Percentiles rank a stretch among this genome's conserved stretches.
Conservation (phyloP, 2,113 vertebrate genomes). For the Carassius carassius region DNA sequence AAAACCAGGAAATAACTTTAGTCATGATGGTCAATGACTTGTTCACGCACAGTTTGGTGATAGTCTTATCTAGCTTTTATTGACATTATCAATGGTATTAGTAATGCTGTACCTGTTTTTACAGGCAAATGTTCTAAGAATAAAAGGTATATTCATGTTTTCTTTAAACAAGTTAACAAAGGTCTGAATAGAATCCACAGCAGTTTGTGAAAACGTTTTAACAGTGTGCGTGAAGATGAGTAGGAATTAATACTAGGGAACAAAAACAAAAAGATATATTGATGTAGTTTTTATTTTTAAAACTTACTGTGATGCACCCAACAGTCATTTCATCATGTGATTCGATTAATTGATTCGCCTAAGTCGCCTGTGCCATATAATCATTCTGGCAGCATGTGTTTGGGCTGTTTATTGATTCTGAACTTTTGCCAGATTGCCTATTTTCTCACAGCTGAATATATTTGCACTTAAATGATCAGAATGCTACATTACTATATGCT, state of each 20-base stretch:
- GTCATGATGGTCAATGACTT: background rate
- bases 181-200: background rate
- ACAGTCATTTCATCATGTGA: background rate
- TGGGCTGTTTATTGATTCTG: conserved; percentile 38
- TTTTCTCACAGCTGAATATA: conserved; percentile 45
- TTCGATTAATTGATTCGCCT: conserved; percentile 7
- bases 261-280: background rate
- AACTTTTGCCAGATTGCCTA: conserved; percentile 21
- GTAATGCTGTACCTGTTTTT: too few species aligned
- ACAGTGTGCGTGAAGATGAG: background rate
- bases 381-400: conserved; percentile 17
- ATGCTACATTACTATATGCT: conserved; percentile 28
- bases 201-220: background rate
- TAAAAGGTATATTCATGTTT: too few species aligned
- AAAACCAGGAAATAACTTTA: background rate
- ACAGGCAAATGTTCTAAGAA: too few species aligned
- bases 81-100: too few species aligned
- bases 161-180: background rate
- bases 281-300: background rate
- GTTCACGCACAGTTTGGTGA: background rate
- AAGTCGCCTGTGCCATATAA: conserved; percentile 13
- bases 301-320: background rate
- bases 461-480: conserved; percentile 48
- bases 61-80: background rate
- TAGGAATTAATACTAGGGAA: background rate